Evolutionary conservation across 2,888 invertebrate species (phyloP), one percentile per base, ranked within the genome.

Genomic region (Eupithecia subumbrata): DNA sequence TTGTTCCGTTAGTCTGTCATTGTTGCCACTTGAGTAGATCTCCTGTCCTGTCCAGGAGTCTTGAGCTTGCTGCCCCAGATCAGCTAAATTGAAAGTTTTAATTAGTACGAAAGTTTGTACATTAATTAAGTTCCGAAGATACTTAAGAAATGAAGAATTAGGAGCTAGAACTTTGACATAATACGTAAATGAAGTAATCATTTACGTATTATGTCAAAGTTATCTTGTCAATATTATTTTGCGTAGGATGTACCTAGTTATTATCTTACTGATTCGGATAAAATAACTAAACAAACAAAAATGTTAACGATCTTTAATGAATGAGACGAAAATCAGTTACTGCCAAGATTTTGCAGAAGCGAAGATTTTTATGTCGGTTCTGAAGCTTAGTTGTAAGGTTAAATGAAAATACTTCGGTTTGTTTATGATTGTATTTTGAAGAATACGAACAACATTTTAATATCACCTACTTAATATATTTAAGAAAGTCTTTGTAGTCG

Each of bases 31-130:
- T 64, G 75, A 60, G 45, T 76, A 52, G 18, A 74, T 78, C 9
- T 79, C 81, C 68, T 78, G 63, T 52, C 77, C 76, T 40, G 56
- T 74, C 80, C 79, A 77, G 40, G 72, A 76, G 70, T 80, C 80
- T 82, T 84, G 84, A 74, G 77, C 78, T 74, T 81, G 79, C 74
- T 81, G 82, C 75, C 77, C 84, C 73, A 77, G 75, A 76, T 79
- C 79, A 76, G 84, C 86, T 85, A 78, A 80, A 84, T 84, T 79
- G 76, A 82, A 77, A 84, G 81, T 70, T 40, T 76, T 77, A 76
- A 80, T 76, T 71, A 74, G 45, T 71, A 40, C n/a, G 18, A 60
- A 60, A 5, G n/a, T 67, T 60, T 25, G 60, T 22, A 12, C 22
- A 22, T 11, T 22, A n/a, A 9, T 52, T n/a, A n/a, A n/a, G 52